Percentiles rank a stretch among this genome's conserved stretches.
These are phyloP conservation scores for Phymorhynchus buccinoides DNA, from an alignment of 1,140 invertebrate species.

Conservation along the genomic window DNA sequence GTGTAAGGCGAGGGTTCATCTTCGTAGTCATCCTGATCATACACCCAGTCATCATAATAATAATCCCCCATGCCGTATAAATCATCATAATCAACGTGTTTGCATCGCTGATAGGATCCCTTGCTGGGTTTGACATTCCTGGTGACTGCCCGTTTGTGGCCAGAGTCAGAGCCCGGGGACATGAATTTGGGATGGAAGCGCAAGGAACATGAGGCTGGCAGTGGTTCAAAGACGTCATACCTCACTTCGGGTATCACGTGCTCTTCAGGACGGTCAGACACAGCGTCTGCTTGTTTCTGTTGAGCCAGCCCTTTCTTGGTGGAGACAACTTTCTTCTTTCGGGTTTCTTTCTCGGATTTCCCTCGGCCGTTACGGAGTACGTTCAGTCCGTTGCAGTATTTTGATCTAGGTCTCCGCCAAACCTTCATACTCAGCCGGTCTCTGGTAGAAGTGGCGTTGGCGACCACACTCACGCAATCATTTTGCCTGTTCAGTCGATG, in stretches of 20 bases:
- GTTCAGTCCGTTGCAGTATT: conserved; percentile 21
- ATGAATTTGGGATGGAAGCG: conserved; percentile 16
- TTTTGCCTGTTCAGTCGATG: conserved; percentile 14
- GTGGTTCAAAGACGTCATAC: conserved; percentile 19
- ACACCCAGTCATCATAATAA: conserved; percentile 12
- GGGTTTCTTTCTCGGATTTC: background rate
- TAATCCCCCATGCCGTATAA: background rate
- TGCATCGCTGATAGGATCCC: conserved; percentile 7
- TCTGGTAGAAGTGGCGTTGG: background rate
- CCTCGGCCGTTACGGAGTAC: conserved; percentile 19
- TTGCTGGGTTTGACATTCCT: background rate
- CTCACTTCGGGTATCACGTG: background rate
- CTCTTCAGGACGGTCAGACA: background rate
- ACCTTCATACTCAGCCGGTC: conserved; percentile 10
- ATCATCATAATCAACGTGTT: background rate
- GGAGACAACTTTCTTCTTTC: conserved; percentile 9
- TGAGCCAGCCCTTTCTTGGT: background rate
- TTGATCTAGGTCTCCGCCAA: conserved; percentile 1
- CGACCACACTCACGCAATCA: background rate
- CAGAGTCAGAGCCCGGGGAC: background rate
- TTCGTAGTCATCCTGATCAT: background rate
- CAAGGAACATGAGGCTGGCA: background rate
- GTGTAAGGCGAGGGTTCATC: background rate
- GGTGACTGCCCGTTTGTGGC: background rate
- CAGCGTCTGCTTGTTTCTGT: background rate